Evolutionary conservation across 2,888 invertebrate genomes (phyloP).

Genomic region (Diarsia rubi): DNA sequence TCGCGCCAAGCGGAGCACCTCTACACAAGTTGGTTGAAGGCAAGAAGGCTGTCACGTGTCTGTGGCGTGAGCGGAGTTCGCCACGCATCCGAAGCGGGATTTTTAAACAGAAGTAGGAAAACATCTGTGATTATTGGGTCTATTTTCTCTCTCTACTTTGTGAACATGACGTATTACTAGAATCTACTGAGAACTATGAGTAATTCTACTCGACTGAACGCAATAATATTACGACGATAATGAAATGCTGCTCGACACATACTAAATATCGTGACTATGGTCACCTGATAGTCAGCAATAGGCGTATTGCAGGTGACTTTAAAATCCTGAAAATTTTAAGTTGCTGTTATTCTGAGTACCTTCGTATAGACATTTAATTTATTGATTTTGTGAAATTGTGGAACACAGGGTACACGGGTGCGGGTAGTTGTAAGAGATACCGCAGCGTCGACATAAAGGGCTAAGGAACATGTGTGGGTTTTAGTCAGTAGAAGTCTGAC

Average conservation of each 20-base stretch:
- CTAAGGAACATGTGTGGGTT: no score
- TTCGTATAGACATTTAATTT: no score
- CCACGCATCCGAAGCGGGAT: background rate
- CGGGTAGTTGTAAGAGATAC: no score
- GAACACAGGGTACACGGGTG: no score
- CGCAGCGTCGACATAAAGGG: no score
- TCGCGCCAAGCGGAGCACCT: background rate
- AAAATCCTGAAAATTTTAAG: slow-evolving; percentile 42
- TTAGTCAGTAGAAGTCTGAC: no score
- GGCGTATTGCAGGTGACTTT: slow-evolving; percentile 30
- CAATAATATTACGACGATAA: background rate
- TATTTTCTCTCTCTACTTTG: background rate
- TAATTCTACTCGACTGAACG: background rate
- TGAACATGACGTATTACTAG: background rate
- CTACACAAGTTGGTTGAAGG: background rate
- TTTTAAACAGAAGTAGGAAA: background rate
- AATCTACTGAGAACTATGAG: background rate
- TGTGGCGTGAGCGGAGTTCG: background rate
- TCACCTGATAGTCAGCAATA: slow-evolving; percentile 40
- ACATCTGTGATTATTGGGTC: background rate
- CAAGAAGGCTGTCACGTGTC: no score
- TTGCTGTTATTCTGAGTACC: slow-evolving; percentile 25
- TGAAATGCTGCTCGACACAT: slow-evolving; percentile 16
- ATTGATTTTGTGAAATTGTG: no score
- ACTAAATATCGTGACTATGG: slow-evolving; percentile 32